phyloP scores from a whole-genome alignment of 2,888 invertebrate genomes.

The Xestia rhomboidea region DNA sequence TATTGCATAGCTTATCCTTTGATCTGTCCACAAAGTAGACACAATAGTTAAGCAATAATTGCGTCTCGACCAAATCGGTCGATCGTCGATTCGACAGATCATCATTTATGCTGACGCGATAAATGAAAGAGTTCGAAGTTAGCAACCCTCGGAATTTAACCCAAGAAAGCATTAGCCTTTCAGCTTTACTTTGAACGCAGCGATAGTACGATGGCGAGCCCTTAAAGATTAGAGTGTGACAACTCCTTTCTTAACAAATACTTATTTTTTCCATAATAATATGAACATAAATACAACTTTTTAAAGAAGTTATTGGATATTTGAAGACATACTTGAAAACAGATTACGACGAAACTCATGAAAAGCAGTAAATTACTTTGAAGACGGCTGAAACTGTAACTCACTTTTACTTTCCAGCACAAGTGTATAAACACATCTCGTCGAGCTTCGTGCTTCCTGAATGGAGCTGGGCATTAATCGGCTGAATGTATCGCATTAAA shows the following conservation, averaged over 20 bases:
- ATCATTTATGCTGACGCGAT: background rate
- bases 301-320: background rate
- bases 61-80: no score
- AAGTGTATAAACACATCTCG: constrained; percentile 35
- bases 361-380: constrained; percentile 38
- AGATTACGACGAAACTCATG: background rate
- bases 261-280: background rate
- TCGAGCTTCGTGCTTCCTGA: constrained; percentile 34
- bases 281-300: background rate
- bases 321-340: constrained; percentile 12
- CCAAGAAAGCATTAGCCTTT: background rate
- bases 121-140: background rate
- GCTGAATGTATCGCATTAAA: constrained; percentile 61
- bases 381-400: constrained; percentile 31
- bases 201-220: background rate
- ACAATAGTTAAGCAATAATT: no score
- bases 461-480: constrained; percentile 50
- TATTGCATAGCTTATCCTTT: no score
- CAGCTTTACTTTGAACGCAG: background rate
- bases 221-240: background rate
- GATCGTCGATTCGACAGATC: no score
- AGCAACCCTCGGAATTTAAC: background rate
- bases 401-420: constrained; percentile 46
- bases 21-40: no score
- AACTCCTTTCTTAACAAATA: background rate